phyloP scores from a whole-genome alignment of 2,113 vertebrate genomes.

The Pimephales promelas region DNA sequence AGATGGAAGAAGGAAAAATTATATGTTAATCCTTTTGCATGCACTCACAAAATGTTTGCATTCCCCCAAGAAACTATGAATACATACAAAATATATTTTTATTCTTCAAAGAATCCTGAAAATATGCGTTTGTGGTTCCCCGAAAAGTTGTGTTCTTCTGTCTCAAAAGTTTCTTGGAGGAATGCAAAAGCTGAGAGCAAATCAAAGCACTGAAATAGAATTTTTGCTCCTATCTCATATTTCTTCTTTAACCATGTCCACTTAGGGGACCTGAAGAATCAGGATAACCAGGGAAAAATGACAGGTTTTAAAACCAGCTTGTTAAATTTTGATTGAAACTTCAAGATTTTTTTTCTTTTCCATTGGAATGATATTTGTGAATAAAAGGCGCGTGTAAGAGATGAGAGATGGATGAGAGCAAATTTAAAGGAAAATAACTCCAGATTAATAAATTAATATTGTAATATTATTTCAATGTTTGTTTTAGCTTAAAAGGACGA shows the following conservation, averaged over 20 bases:
- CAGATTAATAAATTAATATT: too few relatives aligned
- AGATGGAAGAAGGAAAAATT: not conserved
- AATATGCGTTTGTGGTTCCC: not conserved
- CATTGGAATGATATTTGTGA: too few relatives aligned
- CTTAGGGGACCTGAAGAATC: not conserved
- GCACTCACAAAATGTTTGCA: not conserved
- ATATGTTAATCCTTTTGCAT: not conserved
- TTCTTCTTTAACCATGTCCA: not conserved
- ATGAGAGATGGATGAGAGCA: too few relatives aligned
- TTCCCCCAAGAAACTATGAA: not conserved
- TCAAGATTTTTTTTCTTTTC: too few relatives aligned
- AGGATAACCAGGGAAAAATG: accelerated
- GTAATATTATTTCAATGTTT: too few relatives aligned
- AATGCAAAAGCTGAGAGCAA: not conserved
- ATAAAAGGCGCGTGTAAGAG: too few relatives aligned
- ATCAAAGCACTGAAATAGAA: not conserved
- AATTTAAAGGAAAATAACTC: too few relatives aligned
- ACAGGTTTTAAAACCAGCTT: not conserved
- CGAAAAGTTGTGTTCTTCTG: too few relatives aligned
- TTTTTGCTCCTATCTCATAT: not conserved
- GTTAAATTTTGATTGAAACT: not conserved
- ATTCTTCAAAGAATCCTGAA: not conserved
- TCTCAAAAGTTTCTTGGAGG: not conserved
- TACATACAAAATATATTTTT: not conserved
- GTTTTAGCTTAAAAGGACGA: too few relatives aligned